These are phyloP conservation scores for Sebastes nivosus DNA, from an alignment of 2,797 vertebrate genomes.

Conservation along the genomic window DNA sequence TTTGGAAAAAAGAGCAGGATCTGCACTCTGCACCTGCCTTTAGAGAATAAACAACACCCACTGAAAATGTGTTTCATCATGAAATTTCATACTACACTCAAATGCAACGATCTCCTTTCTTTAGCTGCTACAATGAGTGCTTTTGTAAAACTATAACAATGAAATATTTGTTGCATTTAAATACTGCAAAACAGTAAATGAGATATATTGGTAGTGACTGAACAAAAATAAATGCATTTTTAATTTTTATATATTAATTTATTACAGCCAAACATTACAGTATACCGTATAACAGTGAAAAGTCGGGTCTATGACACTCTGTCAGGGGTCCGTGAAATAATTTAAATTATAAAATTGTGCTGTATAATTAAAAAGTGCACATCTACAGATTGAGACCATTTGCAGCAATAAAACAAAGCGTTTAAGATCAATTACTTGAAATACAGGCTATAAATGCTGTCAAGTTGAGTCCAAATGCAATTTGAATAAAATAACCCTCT, in stretches of 20 bases:
- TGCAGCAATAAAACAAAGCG: too few species aligned
- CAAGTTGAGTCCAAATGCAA: too few species aligned
- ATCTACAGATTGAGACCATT: too few species aligned
- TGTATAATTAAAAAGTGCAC: too few species aligned
- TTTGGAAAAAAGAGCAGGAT: conserved; percentile 64
- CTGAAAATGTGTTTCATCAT: conserved; percentile 38
- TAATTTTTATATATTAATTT: background rate
- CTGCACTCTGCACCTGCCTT: conserved; percentile 67
- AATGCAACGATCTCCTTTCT: background rate
- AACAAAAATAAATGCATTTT: background rate
- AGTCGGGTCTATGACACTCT: too few species aligned
- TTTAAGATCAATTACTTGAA: too few species aligned
- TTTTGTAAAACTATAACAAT: background rate
- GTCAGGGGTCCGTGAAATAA: too few species aligned
- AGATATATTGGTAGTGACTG: background rate
- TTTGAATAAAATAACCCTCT: too few species aligned
- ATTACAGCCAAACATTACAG: background rate
- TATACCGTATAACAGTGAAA: background rate
- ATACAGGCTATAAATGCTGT: too few species aligned
- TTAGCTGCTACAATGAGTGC: background rate
- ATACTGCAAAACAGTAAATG: background rate
- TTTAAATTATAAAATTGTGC: too few species aligned
- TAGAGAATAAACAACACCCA: conserved; percentile 56
- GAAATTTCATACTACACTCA: background rate
- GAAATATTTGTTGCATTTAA: background rate